A percentile compares a stretch with the other conserved stretches of the same genome.
These are phyloP conservation scores for Indicator maculatus DNA, from an alignment of 2,113 vertebrate genomes.

Conservation along the genomic window DNA sequence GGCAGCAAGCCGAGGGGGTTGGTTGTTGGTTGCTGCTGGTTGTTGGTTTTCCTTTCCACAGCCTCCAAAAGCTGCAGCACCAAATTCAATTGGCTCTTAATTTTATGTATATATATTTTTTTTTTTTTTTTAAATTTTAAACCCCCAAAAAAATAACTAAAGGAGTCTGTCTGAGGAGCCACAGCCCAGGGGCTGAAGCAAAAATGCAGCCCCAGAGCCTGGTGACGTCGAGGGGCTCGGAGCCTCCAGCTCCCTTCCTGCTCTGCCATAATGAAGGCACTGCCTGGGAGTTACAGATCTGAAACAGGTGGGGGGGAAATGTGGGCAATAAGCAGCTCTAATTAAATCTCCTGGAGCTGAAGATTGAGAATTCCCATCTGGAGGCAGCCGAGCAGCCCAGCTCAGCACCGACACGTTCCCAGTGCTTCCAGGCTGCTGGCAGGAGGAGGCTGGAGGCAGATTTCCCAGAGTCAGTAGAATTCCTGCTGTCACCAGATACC, in stretches of 20 bases:
- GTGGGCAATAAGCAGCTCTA: conserved; percentile 51
- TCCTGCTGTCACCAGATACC: conserved; percentile 47
- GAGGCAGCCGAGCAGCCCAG: conserved; percentile 5
- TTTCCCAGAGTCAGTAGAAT: conserved; percentile 48
- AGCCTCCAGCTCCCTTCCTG: conserved; percentile 29
- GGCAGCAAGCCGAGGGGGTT: conserved; percentile 28
- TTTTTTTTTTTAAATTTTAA: conserved; percentile 31
- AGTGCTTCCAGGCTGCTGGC: conserved; percentile 25
- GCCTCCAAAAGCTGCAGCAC: conserved; percentile 13
- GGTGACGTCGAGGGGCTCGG: not conserved
- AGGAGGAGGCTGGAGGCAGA: conserved; percentile 36
- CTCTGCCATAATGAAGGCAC: conserved; percentile 43
- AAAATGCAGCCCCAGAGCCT: not conserved
- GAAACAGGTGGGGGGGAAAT: conserved; percentile 55
- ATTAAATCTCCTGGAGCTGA: conserved; percentile 57
- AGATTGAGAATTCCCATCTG: conserved; percentile 57
- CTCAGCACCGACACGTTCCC: not conserved
- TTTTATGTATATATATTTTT: not conserved
- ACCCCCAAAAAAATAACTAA: not conserved
- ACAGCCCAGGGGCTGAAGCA: not conserved
- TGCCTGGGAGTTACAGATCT: conserved; percentile 56
- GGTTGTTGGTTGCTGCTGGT: not conserved
- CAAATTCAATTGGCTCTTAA: conserved; percentile 6
- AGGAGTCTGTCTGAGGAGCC: not conserved
- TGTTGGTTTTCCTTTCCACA: not conserved